Percentiles rank a stretch among this genome's conserved stretches.
These are phyloP conservation scores for Xiphophorus maculatus DNA, from an alignment of 2,113 vertebrate species.

Conservation along the genomic window DNA sequence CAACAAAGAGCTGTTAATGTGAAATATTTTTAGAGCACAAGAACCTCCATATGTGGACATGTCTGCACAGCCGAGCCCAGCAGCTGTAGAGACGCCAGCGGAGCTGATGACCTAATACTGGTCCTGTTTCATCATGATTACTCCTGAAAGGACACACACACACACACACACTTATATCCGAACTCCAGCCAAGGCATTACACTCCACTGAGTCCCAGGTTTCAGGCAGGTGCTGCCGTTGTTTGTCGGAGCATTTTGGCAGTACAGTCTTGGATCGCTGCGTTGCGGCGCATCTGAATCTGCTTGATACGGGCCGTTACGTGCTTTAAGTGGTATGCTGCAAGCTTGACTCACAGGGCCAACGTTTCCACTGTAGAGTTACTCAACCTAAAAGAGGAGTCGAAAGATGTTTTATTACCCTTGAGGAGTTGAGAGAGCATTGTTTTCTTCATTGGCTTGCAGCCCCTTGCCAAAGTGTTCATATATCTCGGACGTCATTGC, in stretches of 20 bases:
- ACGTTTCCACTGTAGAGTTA: slow-evolving; percentile 36
- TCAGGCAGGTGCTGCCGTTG: slow-evolving; percentile 76
- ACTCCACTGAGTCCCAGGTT: slow-evolving; percentile 63
- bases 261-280: slow-evolving; percentile 55
- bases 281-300: slow-evolving; percentile 68
- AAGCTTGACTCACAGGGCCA: slow-evolving; percentile 34
- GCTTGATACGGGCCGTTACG: slow-evolving; percentile 62
- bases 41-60: slow-evolving; percentile 76
- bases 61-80: slow-evolving; percentile 66
- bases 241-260: slow-evolving; percentile 64
- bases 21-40: slow-evolving; percentile 53
- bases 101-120: slow-evolving; percentile 72
- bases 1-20: slow-evolving; percentile 24
- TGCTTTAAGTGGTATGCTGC: slow-evolving; percentile 61
- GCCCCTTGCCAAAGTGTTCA: background rate
- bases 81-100: slow-evolving; percentile 69
- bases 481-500: background rate
- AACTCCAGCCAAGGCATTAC: slow-evolving; percentile 62
- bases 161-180: slow-evolving; percentile 23
- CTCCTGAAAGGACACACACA: slow-evolving; percentile 58
- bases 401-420: slow-evolving; percentile 29
- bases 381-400: slow-evolving; percentile 23
- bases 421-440: slow-evolving; percentile 9
- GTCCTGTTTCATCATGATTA: slow-evolving; percentile 74
- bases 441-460: slow-evolving; percentile 7